Evolutionary conservation across 2,888 invertebrate species (phyloP), one percentile per base, ranked within the genome.

Genomic region (Drosophila barbarae): DNA sequence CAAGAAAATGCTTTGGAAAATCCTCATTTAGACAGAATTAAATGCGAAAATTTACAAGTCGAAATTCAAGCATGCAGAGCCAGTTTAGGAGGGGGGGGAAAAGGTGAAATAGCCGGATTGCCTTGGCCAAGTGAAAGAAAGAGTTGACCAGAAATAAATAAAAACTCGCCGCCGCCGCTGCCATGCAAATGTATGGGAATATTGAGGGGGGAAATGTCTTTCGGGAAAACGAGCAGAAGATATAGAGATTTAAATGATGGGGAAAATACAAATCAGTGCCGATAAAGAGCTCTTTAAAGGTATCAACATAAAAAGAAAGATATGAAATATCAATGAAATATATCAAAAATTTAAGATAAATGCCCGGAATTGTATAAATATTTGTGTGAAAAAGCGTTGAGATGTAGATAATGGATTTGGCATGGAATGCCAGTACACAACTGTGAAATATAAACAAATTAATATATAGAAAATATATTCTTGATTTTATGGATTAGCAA

Each of bases 51-150:
- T 32, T 52, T 53, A 35, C 49, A 44, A 61, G 60, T 41, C 49
- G 49, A 58, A 75, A 64, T 32, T 41, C 38, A 54, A 32, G 32
- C 79, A 79, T 68, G 77, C 80, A 74, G 73, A 47, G 60, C 61
- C 61, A 21, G 42, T 63, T 51, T 18, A 12, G 44, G 12, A 28
- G 15, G 35, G 9, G 9, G 42, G 26, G n/a, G 5, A 36, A 56
- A 58, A 41, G 23, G 65, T 57, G 65, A 41, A 63, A 41, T 49
- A 49, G 66, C 46, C 50, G 49, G 51, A 41, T 41, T 59, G 67
- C 49, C 58, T 73, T 71, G 74, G 66, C 72, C 77, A 80, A 74
- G 64, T 77, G 69, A 80, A 78, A 78, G 81, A 84, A 83, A 80
- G 72, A 83, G 81, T 77, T 80, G 58, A 65, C 52, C 35, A 53